phyloP scores from a whole-genome alignment of 2,888 invertebrate genomes.

The Coelinius sp. region DNA sequence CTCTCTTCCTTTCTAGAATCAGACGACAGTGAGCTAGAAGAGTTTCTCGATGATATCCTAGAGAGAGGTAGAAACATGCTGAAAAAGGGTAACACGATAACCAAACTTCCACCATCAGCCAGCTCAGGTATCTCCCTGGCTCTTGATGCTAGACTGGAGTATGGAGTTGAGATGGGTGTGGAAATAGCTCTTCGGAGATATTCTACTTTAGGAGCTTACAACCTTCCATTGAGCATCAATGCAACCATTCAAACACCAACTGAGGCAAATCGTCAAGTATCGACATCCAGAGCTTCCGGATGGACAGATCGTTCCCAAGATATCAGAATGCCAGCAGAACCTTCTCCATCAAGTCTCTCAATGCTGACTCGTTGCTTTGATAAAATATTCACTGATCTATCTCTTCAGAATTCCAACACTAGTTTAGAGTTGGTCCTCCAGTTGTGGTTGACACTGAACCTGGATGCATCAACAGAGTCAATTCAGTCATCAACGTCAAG shows the following conservation, averaged over 20 bases:
- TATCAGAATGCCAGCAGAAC: slow-evolving; percentile 57
- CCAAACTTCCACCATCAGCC: slow-evolving; percentile 63
- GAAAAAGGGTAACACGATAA: slow-evolving; percentile 71
- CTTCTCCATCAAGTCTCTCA: slow-evolving; percentile 65
- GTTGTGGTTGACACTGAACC: slow-evolving; percentile 88
- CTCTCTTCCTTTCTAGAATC: slow-evolving; percentile 83
- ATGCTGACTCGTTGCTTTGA: slow-evolving; percentile 82
- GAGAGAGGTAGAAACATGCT: slow-evolving; percentile 76
- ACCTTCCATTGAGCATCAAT: slow-evolving; percentile 74
- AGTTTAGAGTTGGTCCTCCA: slow-evolving; percentile 88
- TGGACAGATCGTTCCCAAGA: slow-evolving; percentile 60
- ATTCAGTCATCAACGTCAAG: slow-evolving; percentile 56
- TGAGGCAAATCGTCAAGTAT: slow-evolving; percentile 44
- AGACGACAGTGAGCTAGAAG: slow-evolving; percentile 87
- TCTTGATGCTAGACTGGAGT: slow-evolving; percentile 84
- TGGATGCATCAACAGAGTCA: slow-evolving; percentile 73
- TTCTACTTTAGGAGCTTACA: slow-evolving; percentile 78
- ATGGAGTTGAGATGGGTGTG: slow-evolving; percentile 83
- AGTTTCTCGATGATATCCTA: slow-evolving; percentile 80
- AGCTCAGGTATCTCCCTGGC: slow-evolving; percentile 76
- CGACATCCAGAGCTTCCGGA: slow-evolving; percentile 38
- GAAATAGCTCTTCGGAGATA: slow-evolving; percentile 83
- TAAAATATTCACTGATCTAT: slow-evolving; percentile 78
- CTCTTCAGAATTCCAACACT: slow-evolving; percentile 78
- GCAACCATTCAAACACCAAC: slow-evolving; percentile 66